Base-by-base conservation (phyloP, 1,140 invertebrate genomes). In the Nasonia giraulti region DNA sequence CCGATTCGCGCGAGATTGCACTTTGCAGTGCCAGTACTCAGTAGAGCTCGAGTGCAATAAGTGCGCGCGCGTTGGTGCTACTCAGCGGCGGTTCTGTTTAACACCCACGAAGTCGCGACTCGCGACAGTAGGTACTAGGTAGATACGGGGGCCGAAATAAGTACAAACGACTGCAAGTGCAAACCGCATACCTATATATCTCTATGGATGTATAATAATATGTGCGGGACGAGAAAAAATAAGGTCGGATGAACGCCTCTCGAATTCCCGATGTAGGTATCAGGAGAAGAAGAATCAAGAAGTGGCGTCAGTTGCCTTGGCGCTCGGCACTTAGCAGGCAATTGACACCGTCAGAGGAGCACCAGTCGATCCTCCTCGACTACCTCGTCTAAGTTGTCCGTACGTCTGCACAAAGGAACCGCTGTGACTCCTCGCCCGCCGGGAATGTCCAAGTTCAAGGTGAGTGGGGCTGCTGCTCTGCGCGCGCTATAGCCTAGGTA, bases 391-490 rank as follows among this genome's bases (percentile, higher is more conserved):
- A 40, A 20, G 31, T 27, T 11, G 20, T 20, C 33, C 23, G 33
- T 6, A 66, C 55, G 27, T 6, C 40, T 17, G 2, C 12, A 37
- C 6, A 33, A 79, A 20, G 27, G n/a, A 40, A 40, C n/a, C 2
- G 8, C 20, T 55, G 33, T n/a, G 66, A 14, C 66, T 71, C 37
- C n/a, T 50, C 44, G 40, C 27, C 2, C 44, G n/a, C 82, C 31
- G 66, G 74, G 71, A 83, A 78, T 83, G 75, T 40, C 62, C 23
- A 83, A 78, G 62, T 78, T 78, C 75, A 78, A 83, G 82, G 82
- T 77, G 69, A 71, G 20, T 11, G 1, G 2, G 27, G 27, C 27
- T 27, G 27, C 1, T 6, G 27, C 14, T 44, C 2, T 27, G 27
- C 12, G 20, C 17, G 40, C 27, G 6, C 12, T 27, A 37, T 37